phyloP scores from a whole-genome alignment of 30 jellyfish, hydroid and myxozoan genomes.

The Clytia hemisphaerica region DNA sequence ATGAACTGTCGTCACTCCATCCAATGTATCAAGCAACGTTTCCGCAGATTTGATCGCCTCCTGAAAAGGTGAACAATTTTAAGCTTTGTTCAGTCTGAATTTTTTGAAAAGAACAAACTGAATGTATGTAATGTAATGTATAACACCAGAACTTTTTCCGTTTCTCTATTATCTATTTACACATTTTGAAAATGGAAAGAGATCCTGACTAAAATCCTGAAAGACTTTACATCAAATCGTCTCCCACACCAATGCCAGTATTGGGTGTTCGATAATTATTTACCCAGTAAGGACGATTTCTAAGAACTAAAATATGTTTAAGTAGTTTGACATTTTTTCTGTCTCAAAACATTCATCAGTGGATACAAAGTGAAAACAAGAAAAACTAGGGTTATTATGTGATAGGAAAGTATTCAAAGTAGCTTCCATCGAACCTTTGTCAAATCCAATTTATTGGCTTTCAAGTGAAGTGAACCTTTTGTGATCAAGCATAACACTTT shows the following conservation, averaged over 20 bases:
- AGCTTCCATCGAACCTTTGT: conserved; percentile 59
- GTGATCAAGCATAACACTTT: conserved; percentile 60
- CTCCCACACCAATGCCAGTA: too few relatives aligned
- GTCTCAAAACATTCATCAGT: neutral
- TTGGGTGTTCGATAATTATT: too few relatives aligned
- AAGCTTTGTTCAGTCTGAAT: neutral
- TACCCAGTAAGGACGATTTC: too few relatives aligned
- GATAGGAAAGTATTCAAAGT: too few relatives aligned
- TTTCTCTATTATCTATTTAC: too few relatives aligned
- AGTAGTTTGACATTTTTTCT: neutral
- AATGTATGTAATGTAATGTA: neutral
- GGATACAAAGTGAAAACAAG: neutral
- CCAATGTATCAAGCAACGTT: conserved; percentile 60
- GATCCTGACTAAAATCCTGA: too few relatives aligned
- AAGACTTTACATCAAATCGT: too few relatives aligned
- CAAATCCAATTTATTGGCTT: conserved; percentile 54
- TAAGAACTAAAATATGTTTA: neutral
- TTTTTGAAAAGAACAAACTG: neutral
- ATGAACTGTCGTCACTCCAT: conserved; percentile 82
- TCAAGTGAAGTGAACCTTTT: conserved; percentile 60
- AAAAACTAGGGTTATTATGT: too few relatives aligned
- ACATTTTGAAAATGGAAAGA: too few relatives aligned
- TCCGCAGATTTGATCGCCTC: conserved; percentile 65
- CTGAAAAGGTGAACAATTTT: conserved; percentile 25
- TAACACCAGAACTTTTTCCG: neutral